A percentile compares a stretch with the other conserved stretches of the same genome.
These are phyloP conservation scores for Platycheirus albimanus DNA, from an alignment of 2,888 invertebrate genomes.

Conservation along the genomic window DNA sequence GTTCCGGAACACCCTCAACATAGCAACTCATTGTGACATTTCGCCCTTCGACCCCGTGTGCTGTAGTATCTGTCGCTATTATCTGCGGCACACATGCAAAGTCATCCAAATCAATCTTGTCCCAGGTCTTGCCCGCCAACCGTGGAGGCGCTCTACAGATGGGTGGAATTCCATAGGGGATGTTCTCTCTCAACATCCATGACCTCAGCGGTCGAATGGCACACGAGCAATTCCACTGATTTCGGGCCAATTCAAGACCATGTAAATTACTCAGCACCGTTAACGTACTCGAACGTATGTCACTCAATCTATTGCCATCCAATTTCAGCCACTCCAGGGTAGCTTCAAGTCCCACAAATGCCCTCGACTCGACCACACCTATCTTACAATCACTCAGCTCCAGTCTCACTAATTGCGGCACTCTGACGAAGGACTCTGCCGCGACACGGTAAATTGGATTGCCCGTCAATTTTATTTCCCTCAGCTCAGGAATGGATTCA, in stretches of 20 bases:
- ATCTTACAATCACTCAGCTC: slow-evolving; percentile 90
- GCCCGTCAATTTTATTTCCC: slow-evolving; percentile 89
- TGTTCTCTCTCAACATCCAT: slow-evolving; percentile 91
- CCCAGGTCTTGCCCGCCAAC: slow-evolving; percentile 88
- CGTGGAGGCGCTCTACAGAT: slow-evolving; percentile 87
- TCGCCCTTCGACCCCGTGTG: slow-evolving; percentile 87
- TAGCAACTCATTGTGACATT: slow-evolving; percentile 89
- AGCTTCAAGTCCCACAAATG: slow-evolving; percentile 88
- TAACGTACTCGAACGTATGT: slow-evolving; percentile 87
- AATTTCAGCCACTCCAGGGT: slow-evolving; percentile 90
- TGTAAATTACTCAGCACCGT: slow-evolving; percentile 88
- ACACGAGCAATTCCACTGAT: slow-evolving; percentile 93
- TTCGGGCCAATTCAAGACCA: slow-evolving; percentile 89
- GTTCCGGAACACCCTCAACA: slow-evolving; percentile 88
- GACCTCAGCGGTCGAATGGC: slow-evolving; percentile 88
- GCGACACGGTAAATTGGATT: slow-evolving; percentile 89
- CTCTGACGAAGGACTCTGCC: slow-evolving; percentile 87
- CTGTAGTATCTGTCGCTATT: slow-evolving; percentile 85
- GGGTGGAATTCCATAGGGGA: slow-evolving; percentile 89
- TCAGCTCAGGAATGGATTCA: slow-evolving; percentile 88
- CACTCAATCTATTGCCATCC: slow-evolving; percentile 88
- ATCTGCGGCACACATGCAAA: slow-evolving; percentile 91
- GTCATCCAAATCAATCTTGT: slow-evolving; percentile 89
- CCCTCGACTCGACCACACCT: slow-evolving; percentile 86
- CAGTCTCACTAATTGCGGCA: slow-evolving; percentile 88